Percentiles rank a stretch among this genome's conserved stretches.
These are phyloP conservation scores for Macrostomum lignano DNA, from an alignment of 1,140 invertebrate genomes.

Conservation along the genomic window DNA sequence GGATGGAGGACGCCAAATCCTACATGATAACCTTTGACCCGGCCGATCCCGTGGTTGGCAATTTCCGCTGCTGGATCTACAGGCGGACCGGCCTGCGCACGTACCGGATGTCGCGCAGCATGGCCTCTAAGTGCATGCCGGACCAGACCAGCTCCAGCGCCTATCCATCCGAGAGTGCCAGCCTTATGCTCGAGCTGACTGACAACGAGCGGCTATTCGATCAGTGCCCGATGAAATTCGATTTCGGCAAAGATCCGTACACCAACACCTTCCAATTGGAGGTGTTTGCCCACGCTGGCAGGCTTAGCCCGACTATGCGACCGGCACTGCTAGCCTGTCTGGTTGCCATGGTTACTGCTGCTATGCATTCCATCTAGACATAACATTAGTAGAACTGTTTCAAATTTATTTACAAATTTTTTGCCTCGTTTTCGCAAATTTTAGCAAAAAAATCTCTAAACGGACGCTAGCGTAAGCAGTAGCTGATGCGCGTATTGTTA, in stretches of 20 bases:
- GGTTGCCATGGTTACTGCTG: no score
- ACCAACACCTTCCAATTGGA: constrained; percentile 4
- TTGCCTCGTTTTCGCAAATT: no score
- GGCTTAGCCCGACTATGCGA: no score
- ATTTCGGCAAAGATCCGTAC: constrained; percentile 56
- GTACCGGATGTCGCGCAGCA: constrained; percentile 55
- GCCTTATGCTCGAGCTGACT: constrained; percentile 54
- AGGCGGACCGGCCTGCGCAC: constrained; percentile 68
- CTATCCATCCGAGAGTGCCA: constrained; percentile 59
- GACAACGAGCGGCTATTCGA: constrained; percentile 58
- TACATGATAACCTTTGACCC: constrained; percentile 86
- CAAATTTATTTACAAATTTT: no score
- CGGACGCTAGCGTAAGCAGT: no score
- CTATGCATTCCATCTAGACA: no score
- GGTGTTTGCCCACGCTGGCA: no score
- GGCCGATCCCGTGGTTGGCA: constrained; percentile 46
- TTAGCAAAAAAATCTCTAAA: no score
- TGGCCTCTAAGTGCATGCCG: constrained; percentile 61
- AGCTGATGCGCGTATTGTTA: no score
- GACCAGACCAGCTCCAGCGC: constrained; percentile 60
- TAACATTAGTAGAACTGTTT: no score
- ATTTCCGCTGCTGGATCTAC: constrained; percentile 36
- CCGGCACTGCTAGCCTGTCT: no score
- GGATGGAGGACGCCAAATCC: constrained; percentile 87
- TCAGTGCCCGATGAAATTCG: constrained; percentile 72